Conservation (phyloP, 1,140 invertebrate species). For the Philopotamus ludificatus region DNA sequence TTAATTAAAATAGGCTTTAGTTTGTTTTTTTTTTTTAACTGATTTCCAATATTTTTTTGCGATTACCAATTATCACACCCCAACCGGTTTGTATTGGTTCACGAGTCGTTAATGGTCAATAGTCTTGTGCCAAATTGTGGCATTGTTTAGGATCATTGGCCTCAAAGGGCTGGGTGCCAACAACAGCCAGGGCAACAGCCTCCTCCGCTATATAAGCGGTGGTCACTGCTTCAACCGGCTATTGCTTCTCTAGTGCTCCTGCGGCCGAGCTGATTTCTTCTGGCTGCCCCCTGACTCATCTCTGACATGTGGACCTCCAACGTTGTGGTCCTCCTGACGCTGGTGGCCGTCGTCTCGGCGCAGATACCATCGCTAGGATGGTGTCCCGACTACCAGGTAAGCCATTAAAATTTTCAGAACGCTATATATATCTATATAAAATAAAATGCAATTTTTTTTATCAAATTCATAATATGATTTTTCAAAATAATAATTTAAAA, state of each 20-base stretch:
- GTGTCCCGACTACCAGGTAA: constrained; percentile 55
- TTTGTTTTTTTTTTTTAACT: too few species aligned
- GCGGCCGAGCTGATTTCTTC: background rate
- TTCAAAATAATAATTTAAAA: background rate
- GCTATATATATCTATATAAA: background rate
- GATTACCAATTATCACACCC: too few species aligned
- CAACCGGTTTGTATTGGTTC: too few species aligned
- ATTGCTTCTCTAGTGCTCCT: constrained; percentile 6
- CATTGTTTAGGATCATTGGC: background rate
- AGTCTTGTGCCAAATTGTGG: background rate
- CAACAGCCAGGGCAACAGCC: constrained; percentile 18
- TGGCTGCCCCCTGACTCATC: too few species aligned
- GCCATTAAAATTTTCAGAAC: constrained; percentile 14
- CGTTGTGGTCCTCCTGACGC: constrained; percentile 45
- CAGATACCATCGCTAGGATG: constrained; percentile 55
- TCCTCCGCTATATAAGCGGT: constrained; percentile 15
- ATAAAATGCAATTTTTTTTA: background rate
- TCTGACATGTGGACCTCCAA: constrained; percentile 48
- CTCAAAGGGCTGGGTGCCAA: constrained; percentile 10
- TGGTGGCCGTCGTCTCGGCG: constrained; percentile 47
- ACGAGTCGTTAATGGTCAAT: background rate
- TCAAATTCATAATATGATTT: background rate
- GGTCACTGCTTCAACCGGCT: constrained; percentile 4
- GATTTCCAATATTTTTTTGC: too few species aligned
- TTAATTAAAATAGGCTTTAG: too few species aligned